Percentiles rank a stretch among this genome's conserved stretches.
phyloP scores from a whole-genome alignment of 2,113 vertebrate genomes.

The Myxocyprinus asiaticus region DNA sequence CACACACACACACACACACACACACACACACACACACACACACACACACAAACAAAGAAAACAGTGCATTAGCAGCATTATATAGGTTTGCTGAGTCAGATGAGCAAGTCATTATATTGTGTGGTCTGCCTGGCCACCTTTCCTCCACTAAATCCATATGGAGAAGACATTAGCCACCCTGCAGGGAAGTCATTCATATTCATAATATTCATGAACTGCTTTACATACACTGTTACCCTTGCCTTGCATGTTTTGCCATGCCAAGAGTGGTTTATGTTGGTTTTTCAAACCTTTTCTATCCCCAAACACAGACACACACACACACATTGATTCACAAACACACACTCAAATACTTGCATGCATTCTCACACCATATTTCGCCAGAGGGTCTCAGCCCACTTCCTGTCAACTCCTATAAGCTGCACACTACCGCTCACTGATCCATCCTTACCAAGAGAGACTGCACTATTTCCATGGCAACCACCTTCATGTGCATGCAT shows the following conservation, averaged over 20 bases:
- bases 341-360: not conserved
- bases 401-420: slow-evolving; percentile 1
- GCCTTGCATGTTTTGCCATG: not conserved
- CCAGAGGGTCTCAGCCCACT: not conserved
- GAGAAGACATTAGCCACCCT: not conserved
- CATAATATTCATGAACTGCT: slow-evolving; percentile 15
- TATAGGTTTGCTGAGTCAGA: slow-evolving; percentile 32
- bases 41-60: not conserved
- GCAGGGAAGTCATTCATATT: not conserved
- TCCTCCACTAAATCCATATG: not conserved
- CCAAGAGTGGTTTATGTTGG: too few relatives aligned
- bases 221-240: not conserved
- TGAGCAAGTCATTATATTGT: not conserved
- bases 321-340: not conserved
- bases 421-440: not conserved
- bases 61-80: not conserved
- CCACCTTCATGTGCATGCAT: slow-evolving; percentile 29
- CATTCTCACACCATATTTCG: not conserved
- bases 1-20: slow-evolving; percentile 17
- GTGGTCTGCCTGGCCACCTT: not conserved
- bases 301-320: too few relatives aligned
- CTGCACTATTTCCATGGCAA: slow-evolving; percentile 48
- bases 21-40: slow-evolving; percentile 15
- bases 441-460: not conserved
- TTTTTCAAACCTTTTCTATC: too few relatives aligned